Evolutionary conservation across 2,113 vertebrate species (phyloP).

Genomic region (Silurus asotus): DNA sequence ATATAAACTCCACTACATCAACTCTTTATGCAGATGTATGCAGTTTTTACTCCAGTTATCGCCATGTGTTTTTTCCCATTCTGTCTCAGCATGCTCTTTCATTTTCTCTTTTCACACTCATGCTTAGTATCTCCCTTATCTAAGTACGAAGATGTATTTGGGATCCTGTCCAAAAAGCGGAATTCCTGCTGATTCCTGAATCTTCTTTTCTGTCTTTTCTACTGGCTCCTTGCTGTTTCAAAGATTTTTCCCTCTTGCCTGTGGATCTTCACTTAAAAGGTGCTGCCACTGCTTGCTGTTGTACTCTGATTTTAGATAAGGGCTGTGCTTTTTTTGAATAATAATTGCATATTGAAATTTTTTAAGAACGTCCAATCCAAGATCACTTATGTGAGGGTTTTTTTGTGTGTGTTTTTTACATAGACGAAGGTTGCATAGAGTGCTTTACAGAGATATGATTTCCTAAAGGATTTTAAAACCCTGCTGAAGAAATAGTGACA

Average conservation of each 20-base stretch:
- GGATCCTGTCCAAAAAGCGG: slow-evolving; percentile 18
- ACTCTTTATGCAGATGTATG: slow-evolving; percentile 18
- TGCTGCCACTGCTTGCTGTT: not conserved
- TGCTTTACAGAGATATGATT: not conserved
- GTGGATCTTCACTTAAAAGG: slow-evolving; percentile 29
- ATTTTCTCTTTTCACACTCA: slow-evolving; percentile 12
- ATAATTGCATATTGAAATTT: not conserved
- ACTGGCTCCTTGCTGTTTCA: slow-evolving; percentile 26
- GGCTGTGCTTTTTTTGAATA: not conserved
- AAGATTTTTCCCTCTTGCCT: slow-evolving; percentile 32
- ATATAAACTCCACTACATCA: not conserved
- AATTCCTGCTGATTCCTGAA: slow-evolving; percentile 39
- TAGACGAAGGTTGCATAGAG: not conserved
- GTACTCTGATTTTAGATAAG: not conserved
- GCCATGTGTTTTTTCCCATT: not conserved
- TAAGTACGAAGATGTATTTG: slow-evolving; percentile 3
- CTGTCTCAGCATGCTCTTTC: slow-evolving; percentile 10
- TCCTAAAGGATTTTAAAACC: not conserved
- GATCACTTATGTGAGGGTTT: not conserved
- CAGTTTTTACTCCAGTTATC: not conserved
- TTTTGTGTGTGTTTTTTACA: not conserved
- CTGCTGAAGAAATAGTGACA: slow-evolving; percentile 20
- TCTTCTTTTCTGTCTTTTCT: slow-evolving; percentile 27
- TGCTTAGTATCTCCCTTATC: not conserved
- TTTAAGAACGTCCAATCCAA: not conserved